These are phyloP conservation scores for Zaprionus lineosus DNA, from an alignment of 2,888 invertebrate genomes.

Conservation along the genomic window DNA sequence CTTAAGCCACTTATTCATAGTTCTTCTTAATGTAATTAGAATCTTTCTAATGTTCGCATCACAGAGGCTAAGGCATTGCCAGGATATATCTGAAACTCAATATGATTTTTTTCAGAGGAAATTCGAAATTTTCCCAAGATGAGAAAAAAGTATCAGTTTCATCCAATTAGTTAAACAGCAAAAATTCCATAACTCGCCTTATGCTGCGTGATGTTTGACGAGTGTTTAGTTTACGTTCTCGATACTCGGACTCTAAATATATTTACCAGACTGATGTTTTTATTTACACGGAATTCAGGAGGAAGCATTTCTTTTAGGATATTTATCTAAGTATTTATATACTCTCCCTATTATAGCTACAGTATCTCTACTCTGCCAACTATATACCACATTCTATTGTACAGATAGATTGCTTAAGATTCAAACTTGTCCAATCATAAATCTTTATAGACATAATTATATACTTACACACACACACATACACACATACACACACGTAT, in stretches of 20 bases:
- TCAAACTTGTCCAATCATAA: constrained; percentile 55
- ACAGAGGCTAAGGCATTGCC: no score
- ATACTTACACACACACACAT: no score
- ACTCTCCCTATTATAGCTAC: not conserved
- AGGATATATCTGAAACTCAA: no score
- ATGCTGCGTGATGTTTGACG: constrained; percentile 26
- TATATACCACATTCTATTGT: constrained; percentile 28
- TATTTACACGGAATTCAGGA: constrained; percentile 45
- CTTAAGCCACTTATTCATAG: constrained; percentile 7
- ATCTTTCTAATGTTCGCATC: constrained; percentile 15
- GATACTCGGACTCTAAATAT: constrained; percentile 47
- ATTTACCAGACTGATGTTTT: constrained; percentile 64
- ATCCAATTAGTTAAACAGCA: no score
- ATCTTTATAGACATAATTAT: constrained; percentile 35
- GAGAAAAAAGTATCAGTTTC: no score
- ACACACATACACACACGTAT: no score
- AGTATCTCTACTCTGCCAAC: constrained; percentile 31
- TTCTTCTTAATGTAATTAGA: not conserved
- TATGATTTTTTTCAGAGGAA: no score
- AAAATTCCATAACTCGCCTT: no score
- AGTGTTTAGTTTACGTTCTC: no score
- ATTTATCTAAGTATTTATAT: constrained; percentile 45
- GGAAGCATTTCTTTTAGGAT: constrained; percentile 38
- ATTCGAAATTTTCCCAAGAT: no score
- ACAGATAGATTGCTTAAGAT: constrained; percentile 28